Percentiles rank a stretch among this genome's conserved stretches.
Evolutionary conservation across 2,797 vertebrate genomes (phyloP).

Genomic region (Cynopterus sphinx): DNA sequence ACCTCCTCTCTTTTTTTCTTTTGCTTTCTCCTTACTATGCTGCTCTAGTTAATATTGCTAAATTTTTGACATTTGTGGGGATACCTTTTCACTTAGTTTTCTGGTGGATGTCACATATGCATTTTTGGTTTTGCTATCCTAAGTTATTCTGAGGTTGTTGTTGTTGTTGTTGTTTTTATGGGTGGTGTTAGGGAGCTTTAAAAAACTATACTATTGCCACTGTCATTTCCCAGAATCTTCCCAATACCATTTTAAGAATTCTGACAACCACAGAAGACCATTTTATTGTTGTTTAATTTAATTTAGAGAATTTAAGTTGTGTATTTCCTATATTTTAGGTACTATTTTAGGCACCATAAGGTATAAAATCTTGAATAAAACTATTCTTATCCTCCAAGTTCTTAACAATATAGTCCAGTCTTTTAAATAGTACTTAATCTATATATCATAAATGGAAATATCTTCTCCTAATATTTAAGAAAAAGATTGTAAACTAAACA

Average conservation of each 20-base stretch:
- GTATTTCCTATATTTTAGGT: background rate
- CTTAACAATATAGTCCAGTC: background rate
- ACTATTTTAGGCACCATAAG: background rate
- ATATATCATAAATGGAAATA: background rate
- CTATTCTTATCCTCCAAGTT: background rate
- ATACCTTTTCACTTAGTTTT: background rate
- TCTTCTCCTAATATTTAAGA: background rate
- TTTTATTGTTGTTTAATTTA: conserved; percentile 2
- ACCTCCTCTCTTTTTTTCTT: background rate
- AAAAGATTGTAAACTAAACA: background rate
- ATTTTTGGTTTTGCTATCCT: background rate
- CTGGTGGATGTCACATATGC: background rate
- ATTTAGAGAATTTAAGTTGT: background rate
- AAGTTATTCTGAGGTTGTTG: background rate
- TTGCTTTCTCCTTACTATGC: background rate
- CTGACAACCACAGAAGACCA: background rate
- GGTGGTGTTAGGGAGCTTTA: background rate
- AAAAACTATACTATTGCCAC: background rate
- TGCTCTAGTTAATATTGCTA: background rate
- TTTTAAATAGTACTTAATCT: conserved; percentile 16
- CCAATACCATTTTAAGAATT: background rate
- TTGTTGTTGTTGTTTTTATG: background rate
- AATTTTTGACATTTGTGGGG: background rate
- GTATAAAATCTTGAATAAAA: background rate
- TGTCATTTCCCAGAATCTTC: background rate